Percentiles rank a stretch among this genome's conserved stretches.
Conservation (phyloP, 2,888 invertebrate genomes). For the Julus scandinavius region DNA sequence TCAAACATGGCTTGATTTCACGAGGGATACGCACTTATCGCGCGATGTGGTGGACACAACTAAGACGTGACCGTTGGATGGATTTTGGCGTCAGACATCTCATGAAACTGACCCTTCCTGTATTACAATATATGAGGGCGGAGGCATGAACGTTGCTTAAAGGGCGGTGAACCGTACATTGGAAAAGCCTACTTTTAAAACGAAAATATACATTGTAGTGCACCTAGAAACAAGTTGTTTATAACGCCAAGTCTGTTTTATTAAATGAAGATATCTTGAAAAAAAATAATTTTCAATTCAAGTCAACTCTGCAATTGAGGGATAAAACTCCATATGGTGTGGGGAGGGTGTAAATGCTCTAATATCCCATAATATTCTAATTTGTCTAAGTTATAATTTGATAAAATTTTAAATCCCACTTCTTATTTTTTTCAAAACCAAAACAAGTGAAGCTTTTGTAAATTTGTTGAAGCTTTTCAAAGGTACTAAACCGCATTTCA, state of each 20-base stretch:
- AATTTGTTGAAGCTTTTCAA: no score
- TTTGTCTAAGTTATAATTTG: no score
- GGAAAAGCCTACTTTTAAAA: not conserved
- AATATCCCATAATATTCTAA: no score
- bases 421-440: no score
- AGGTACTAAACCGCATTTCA: no score
- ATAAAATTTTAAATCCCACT: no score
- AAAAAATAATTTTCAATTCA: not conserved
- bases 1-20: conserved; percentile 8
- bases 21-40: conserved; percentile 17
- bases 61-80: not conserved
- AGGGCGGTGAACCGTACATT: not conserved
- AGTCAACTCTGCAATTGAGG: no score
- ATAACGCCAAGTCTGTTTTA: not conserved
- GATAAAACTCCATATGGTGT: no score
- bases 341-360: no score
- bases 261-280: not conserved
- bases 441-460: no score
- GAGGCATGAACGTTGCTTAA: not conserved
- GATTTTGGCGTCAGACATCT: not conserved
- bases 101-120: not conserved
- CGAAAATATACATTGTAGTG: not conserved
- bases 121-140: not conserved
- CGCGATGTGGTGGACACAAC: not conserved
- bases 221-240: not conserved